phyloP scores from a whole-genome alignment of 30 jellyfish, hydroid and myxozoan genomes.

The Pseudorhiza aurosa region DNA sequence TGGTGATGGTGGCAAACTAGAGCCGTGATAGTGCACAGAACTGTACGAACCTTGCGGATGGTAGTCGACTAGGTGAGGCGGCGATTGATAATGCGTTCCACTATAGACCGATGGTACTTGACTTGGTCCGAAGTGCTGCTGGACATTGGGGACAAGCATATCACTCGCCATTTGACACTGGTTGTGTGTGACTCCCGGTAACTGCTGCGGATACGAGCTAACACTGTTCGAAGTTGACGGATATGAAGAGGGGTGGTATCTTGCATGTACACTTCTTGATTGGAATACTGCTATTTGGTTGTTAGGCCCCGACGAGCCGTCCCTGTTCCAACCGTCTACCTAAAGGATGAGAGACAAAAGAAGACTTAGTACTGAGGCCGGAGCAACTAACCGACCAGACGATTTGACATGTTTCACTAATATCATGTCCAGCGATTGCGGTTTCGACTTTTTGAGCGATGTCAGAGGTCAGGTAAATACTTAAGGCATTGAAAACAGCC shows the following conservation, averaged over 20 bases:
- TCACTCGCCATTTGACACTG: constrained; percentile 82
- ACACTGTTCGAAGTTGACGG: constrained; percentile 20
- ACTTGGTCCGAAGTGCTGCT: constrained; percentile 76
- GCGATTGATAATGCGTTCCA: constrained; percentile 76
- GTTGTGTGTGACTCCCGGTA: constrained; percentile 54
- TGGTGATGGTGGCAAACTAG: constrained; percentile 78
- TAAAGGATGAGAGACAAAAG: constrained; percentile 22
- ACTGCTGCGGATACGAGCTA: constrained; percentile 55
- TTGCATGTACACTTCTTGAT: constrained; percentile 40
- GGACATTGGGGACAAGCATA: constrained; percentile 87
- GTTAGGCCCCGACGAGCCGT: constrained; percentile 28
- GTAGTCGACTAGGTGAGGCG: constrained; percentile 72
- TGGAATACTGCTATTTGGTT: constrained; percentile 54
- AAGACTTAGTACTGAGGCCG: constrained; percentile 20
- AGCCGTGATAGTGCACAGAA: constrained; percentile 58
- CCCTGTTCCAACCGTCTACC: constrained; percentile 71
- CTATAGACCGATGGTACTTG: constrained; percentile 74
- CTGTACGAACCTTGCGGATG: constrained; percentile 71
- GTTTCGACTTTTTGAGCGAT: constrained; percentile 33
- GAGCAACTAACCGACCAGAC: constrained; percentile 26
- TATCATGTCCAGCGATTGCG: constrained; percentile 48
- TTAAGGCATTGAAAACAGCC: constrained; percentile 5
- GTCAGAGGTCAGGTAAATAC: constrained; percentile 71
- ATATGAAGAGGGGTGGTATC: constrained; percentile 51
- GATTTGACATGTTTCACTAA: constrained; percentile 15